Percentiles rank a stretch among this genome's conserved stretches.
These are phyloP conservation scores for Chaetorhynchus papuensis DNA, from an alignment of 2,113 vertebrate species.

Conservation along the genomic window DNA sequence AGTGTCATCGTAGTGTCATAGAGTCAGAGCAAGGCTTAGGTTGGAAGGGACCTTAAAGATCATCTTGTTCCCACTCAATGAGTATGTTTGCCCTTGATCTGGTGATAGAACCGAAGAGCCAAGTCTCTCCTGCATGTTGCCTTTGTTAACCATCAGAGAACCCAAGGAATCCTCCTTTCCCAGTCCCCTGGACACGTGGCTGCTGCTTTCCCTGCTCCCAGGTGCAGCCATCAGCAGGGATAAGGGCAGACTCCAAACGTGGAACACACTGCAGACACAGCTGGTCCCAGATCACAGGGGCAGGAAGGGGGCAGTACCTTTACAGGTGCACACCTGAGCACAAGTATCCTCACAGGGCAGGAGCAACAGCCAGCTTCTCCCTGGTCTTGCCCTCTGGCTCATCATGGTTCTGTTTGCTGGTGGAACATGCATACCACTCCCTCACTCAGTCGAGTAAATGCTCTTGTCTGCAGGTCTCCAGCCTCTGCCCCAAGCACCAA, in stretches of 20 bases:
- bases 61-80: not conserved
- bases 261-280: not conserved
- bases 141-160: not conserved
- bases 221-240: not conserved
- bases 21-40: not conserved
- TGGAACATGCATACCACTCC: rapidly evolving
- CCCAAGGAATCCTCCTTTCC: not conserved
- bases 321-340: not conserved
- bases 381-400: not conserved
- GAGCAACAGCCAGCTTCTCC: not conserved
- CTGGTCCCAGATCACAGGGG: not conserved
- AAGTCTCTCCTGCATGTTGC: not conserved
- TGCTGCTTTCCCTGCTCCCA: not conserved
- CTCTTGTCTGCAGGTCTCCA: not conserved
- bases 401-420: not conserved
- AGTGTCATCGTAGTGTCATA: rapidly evolving
- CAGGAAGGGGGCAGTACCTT: not conserved
- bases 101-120: not conserved
- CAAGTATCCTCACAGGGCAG: not conserved
- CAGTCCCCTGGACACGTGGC: not conserved
- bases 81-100: not conserved
- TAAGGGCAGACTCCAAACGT: not conserved
- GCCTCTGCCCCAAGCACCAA: not conserved
- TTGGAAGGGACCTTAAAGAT: not conserved
- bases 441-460: not conserved